Percentiles rank a stretch among this genome's conserved stretches.
phyloP scores from a whole-genome alignment of 2,888 invertebrate genomes.

The Pseudococcus longispinus region DNA sequence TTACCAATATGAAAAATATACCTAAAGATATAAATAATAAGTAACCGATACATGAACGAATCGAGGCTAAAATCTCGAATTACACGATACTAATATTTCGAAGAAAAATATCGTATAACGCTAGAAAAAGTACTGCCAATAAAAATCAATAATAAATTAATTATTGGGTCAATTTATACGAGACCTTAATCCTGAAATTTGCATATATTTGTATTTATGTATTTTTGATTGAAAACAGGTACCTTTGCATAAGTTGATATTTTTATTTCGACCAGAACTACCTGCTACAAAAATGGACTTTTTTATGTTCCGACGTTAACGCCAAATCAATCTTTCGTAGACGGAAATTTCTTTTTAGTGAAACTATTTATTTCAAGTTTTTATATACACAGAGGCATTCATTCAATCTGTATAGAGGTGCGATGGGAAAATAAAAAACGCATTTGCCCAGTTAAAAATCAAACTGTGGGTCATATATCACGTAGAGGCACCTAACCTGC shows the following conservation, averaged over 20 bases:
- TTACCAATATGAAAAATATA: background rate
- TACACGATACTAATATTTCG: background rate
- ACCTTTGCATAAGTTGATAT: no score
- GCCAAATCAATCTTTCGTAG: background rate
- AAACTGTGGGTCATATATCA: background rate
- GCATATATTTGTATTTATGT: no score
- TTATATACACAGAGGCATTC: background rate
- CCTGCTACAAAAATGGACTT: background rate
- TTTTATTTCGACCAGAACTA: background rate
- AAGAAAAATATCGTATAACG: background rate
- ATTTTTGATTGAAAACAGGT: no score
- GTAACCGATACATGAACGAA: background rate
- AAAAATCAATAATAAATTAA: background rate
- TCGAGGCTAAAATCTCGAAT: background rate
- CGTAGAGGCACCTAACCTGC: background rate
- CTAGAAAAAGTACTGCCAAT: background rate
- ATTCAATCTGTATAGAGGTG: background rate
- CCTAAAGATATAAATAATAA: background rate
- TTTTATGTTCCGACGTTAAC: background rate
- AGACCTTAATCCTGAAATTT: background rate
- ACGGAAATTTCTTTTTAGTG: constrained; percentile 3
- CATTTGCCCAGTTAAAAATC: background rate
- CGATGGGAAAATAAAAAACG: background rate
- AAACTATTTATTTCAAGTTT: background rate
- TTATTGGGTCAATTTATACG: background rate